Conservation (phyloP, 2,113 vertebrate genomes). For the Tympanuchus pallidicinctus region DNA sequence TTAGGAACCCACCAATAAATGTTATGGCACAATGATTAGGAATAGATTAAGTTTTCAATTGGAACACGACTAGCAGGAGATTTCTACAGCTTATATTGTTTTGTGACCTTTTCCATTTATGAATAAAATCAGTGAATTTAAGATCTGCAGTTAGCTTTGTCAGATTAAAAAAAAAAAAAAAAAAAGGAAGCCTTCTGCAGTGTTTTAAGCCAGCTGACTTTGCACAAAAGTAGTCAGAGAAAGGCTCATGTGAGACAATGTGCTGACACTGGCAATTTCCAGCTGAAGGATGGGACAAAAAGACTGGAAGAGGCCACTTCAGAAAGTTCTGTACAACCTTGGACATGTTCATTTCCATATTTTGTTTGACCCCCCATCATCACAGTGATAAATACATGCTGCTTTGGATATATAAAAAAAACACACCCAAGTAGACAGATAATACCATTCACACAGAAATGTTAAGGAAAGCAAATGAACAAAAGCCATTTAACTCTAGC, state of each 20-base stretch:
- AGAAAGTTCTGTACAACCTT: neutral
- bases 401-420: neutral
- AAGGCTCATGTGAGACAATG: neutral
- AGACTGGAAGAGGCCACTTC: neutral
- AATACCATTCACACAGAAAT: neutral
- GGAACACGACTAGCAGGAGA: neutral
- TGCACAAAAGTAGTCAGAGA: neutral
- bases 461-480: neutral
- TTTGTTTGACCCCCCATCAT: neutral
- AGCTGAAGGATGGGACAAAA: neutral
- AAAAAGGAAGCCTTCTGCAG: neutral
- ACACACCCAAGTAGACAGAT: neutral
- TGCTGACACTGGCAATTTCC: fast-evolving
- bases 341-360: neutral
- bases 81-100: neutral
- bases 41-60: constrained; percentile 5
- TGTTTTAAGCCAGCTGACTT: neutral
- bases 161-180: neutral
- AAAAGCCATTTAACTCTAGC: neutral
- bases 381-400: neutral
- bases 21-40: constrained; percentile 2
- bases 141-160: neutral
- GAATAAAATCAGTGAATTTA: neutral
- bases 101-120: neutral
- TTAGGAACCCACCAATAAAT: constrained; percentile 43